phyloP scores from a whole-genome alignment of 2,888 invertebrate genomes.

The Halictus ligatus region DNA sequence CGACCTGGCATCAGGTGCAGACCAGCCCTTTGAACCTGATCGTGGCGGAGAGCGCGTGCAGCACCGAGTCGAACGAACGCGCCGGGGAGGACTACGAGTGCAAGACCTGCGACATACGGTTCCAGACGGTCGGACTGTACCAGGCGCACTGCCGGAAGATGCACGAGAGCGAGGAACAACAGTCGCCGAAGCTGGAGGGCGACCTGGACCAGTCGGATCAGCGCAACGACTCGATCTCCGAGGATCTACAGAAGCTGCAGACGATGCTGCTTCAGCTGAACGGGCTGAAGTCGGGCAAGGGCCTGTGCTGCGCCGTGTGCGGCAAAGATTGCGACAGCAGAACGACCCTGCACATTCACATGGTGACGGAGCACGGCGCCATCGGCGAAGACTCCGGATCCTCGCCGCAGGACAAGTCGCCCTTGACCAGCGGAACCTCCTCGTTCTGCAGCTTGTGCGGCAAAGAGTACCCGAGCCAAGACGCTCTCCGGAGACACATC shows the following conservation, averaged over 20 bases:
- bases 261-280: slow-evolving; percentile 96
- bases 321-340: slow-evolving; percentile 90
- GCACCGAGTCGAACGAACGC: slow-evolving; percentile 85
- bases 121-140: slow-evolving; percentile 84
- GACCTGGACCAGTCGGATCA: slow-evolving; percentile 84
- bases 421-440: slow-evolving; percentile 54
- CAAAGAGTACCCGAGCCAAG: slow-evolving; percentile 87
- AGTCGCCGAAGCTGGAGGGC: slow-evolving; percentile 74
- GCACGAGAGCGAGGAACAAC: slow-evolving; percentile 77
- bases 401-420: slow-evolving; percentile 81
- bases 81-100: slow-evolving; percentile 85
- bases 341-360: slow-evolving; percentile 89
- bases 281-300: slow-evolving; percentile 88
- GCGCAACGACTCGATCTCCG: slow-evolving; percentile 89
- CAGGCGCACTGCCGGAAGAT: slow-evolving; percentile 78
- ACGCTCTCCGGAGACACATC: slow-evolving; percentile 89
- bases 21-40: slow-evolving; percentile 92
- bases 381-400: slow-evolving; percentile 74
- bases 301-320: slow-evolving; percentile 88
- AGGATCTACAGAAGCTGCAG: slow-evolving; percentile 94
- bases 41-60: slow-evolving; percentile 87
- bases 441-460: slow-evolving; percentile 86
- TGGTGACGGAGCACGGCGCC: slow-evolving; percentile 88
- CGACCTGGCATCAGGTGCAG: slow-evolving; percentile 86
- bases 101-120: slow-evolving; percentile 85